These are phyloP conservation scores for Smittia sp. DNA, from an alignment of 2,888 invertebrate genomes.

Conservation along the genomic window DNA sequence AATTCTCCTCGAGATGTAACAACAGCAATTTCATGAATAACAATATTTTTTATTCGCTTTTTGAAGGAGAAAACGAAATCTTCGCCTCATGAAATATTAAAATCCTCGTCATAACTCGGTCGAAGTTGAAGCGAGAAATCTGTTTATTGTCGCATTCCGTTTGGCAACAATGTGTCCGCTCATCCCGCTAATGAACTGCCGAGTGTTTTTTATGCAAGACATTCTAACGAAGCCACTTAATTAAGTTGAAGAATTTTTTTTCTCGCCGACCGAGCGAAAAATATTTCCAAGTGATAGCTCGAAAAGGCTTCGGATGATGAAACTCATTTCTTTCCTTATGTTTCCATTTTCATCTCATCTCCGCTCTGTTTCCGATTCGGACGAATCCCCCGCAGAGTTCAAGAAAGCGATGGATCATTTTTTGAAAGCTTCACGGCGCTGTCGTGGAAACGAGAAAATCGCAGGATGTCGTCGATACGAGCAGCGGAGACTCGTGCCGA, in stretches of 20 bases:
- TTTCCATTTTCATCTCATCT: background rate
- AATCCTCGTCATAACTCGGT: background rate
- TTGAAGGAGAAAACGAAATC: too few relatives aligned
- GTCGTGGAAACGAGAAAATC: slow-evolving; percentile 89
- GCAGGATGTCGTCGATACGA: slow-evolving; percentile 73
- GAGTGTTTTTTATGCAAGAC: background rate
- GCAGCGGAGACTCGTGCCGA: slow-evolving; percentile 73
- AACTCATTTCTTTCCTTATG: too few relatives aligned
- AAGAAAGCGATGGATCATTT: slow-evolving; percentile 91
- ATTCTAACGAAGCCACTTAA: background rate
- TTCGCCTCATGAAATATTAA: background rate
- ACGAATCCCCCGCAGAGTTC: slow-evolving; percentile 63
- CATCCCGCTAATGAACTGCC: background rate
- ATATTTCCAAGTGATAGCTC: background rate
- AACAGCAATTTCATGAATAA: background rate
- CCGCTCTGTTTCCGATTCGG: background rate
- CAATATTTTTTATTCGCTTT: background rate
- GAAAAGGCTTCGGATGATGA: background rate
- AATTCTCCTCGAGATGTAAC: too few relatives aligned
- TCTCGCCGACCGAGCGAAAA: background rate
- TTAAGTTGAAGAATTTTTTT: background rate
- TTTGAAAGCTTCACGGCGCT: slow-evolving; percentile 92
- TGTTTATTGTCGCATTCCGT: background rate
- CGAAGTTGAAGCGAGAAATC: background rate
- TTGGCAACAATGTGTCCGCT: background rate